A percentile compares a stretch with the other conserved stretches of the same genome.
These are phyloP conservation scores for Reticulitermes speratus DNA, from an alignment of 1,140 invertebrate species.

Conservation along the genomic window DNA sequence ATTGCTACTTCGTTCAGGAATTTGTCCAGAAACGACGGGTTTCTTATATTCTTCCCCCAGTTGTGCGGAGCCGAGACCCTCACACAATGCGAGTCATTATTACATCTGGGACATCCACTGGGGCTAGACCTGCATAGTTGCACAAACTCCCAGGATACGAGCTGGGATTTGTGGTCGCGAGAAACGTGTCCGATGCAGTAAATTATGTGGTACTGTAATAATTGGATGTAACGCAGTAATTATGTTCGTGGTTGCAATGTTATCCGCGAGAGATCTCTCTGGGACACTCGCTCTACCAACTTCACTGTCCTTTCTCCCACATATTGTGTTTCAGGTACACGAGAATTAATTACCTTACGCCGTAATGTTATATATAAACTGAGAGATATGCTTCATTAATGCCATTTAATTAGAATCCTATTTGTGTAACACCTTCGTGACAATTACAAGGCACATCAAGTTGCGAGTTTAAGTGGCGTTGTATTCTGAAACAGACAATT, in stretches of 20 bases:
- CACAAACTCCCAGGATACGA: too few relatives aligned
- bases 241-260: constrained; percentile 5
- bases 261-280: neutral
- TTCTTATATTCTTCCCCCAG: too few relatives aligned
- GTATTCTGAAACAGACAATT: neutral
- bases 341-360: neutral
- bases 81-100: too few relatives aligned
- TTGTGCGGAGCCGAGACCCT: too few relatives aligned
- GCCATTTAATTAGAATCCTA: neutral
- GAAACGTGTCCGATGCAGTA: neutral
- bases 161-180: neutral
- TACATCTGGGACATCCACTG: too few relatives aligned
- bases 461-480: neutral
- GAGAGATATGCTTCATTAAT: neutral
- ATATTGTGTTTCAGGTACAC: neutral
- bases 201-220: neutral
- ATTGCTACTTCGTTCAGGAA: too few relatives aligned
- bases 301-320: neutral
- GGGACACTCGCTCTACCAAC: neutral
- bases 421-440: neutral
- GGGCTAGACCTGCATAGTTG: too few relatives aligned
- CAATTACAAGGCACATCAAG: neutral
- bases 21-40: too few relatives aligned
- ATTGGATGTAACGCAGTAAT: neutral
- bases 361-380: neutral